Evolutionary conservation across 2,113 vertebrate species (phyloP).

Genomic region (Gnathonemus echidnorhynchus): DNA sequence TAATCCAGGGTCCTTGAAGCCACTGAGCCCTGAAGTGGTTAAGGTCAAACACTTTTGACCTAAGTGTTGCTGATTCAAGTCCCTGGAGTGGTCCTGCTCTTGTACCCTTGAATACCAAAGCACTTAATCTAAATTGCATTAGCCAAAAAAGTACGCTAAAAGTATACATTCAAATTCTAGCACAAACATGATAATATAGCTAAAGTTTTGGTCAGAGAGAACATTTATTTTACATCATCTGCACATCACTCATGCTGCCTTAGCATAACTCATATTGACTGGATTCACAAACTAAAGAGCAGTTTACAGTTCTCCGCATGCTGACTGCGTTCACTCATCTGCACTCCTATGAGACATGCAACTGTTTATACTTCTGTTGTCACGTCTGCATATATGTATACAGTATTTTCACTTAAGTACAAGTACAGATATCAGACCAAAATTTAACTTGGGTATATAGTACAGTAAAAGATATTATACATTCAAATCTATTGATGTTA

Average conservation of each 20-base stretch:
- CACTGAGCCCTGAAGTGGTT: not conserved
- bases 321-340: not conserved
- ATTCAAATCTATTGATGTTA: not conserved
- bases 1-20: conserved; percentile 1
- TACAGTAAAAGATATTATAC: not conserved
- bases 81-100: not conserved
- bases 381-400: not conserved
- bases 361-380: not conserved
- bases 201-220: not conserved
- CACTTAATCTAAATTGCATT: not conserved
- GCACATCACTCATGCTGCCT: not conserved
- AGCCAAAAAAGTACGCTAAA: not conserved
- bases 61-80: not conserved
- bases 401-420: not conserved
- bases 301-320: not conserved
- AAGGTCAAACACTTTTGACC: not conserved
- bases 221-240: not conserved
- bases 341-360: not conserved
- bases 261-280: not conserved
- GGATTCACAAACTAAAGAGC: not conserved
- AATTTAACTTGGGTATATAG: not conserved
- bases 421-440: not conserved
- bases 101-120: not conserved
- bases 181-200: not conserved
- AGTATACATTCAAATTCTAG: not conserved